These are phyloP conservation scores for Ornithoptera priamus DNA, from an alignment of 2,888 invertebrate genomes.

Conservation along the genomic window DNA sequence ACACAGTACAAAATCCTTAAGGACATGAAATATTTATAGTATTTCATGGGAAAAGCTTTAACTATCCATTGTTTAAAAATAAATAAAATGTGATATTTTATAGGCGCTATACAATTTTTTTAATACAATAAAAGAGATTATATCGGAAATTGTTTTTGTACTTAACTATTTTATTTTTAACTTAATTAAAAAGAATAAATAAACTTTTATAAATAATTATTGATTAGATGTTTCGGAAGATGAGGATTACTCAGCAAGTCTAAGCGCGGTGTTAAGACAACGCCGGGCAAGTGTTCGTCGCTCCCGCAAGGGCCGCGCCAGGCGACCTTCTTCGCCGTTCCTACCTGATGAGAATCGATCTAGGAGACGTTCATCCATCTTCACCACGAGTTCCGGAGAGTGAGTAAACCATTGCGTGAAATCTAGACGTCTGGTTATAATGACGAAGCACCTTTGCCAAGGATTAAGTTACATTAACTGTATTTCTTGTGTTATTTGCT, in stretches of 20 bases:
- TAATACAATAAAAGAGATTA: no score
- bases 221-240: constrained; percentile 82
- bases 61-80: no score
- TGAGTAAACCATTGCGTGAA: constrained; percentile 62
- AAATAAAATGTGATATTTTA: no score
- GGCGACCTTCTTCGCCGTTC: constrained; percentile 81
- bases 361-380: constrained; percentile 78
- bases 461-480: no score
- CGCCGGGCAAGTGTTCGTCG: constrained; percentile 87
- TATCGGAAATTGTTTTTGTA: no score
- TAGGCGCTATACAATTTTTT: no score
- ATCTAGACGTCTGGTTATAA: neutral
- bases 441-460: no score
- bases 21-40: neutral
- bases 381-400: constrained; percentile 93
- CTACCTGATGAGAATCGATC: constrained; percentile 63
- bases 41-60: no score
- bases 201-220: constrained; percentile 9
- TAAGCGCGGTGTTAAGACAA: constrained; percentile 89
- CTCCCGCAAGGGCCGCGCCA: constrained; percentile 82
- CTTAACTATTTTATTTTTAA: neutral
- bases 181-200: neutral
- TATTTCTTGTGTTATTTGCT: no score
- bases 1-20: neutral
- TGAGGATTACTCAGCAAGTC: constrained; percentile 92